Conservation (phyloP, 2,797 vertebrate species). For the Diglossa cyanea region DNA sequence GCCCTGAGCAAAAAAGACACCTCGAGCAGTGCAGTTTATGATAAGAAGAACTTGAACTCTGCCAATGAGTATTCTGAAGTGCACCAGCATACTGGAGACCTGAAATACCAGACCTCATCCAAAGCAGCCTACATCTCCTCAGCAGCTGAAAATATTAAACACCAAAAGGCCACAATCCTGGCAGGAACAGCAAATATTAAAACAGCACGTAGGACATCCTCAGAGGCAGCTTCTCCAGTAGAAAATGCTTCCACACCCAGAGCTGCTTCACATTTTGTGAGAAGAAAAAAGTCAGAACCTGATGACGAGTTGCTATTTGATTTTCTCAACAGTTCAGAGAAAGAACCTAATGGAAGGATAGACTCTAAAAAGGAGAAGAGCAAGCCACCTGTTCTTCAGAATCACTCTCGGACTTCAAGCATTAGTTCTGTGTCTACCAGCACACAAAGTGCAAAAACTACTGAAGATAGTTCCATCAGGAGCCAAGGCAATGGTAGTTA, state of each 20-base stretch:
- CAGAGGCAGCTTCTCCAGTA: conserved; percentile 56
- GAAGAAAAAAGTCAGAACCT: conserved; percentile 88
- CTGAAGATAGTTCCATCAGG: conserved; percentile 80
- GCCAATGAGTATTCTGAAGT: conserved; percentile 65
- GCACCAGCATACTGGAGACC: conserved; percentile 53
- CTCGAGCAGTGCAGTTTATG: conserved; percentile 9
- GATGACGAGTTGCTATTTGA: conserved; percentile 95
- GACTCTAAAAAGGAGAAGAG: conserved; percentile 83
- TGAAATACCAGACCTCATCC: conserved; percentile 51
- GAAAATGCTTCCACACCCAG: conserved; percentile 66
- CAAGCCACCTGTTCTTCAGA: conserved; percentile 73
- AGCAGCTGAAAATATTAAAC: conserved; percentile 88
- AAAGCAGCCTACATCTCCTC: conserved; percentile 83
- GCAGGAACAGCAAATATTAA: conserved; percentile 82
- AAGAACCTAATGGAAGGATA: conserved; percentile 79
- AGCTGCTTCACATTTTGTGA: conserved; percentile 86
- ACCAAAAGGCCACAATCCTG: conserved; percentile 83
- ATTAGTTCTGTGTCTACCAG: conserved; percentile 81
- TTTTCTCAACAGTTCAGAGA: conserved; percentile 95
- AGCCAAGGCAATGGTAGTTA: conserved; percentile 84
- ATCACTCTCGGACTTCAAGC: conserved; percentile 82
- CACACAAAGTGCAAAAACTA: conserved; percentile 79
- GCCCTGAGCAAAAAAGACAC: conserved; percentile 84
- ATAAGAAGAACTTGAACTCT: conserved; percentile 57
- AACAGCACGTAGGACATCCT: conserved; percentile 27